Conservation (phyloP, 2,113 vertebrate species). For the Hydrolagus affinis region DNA sequence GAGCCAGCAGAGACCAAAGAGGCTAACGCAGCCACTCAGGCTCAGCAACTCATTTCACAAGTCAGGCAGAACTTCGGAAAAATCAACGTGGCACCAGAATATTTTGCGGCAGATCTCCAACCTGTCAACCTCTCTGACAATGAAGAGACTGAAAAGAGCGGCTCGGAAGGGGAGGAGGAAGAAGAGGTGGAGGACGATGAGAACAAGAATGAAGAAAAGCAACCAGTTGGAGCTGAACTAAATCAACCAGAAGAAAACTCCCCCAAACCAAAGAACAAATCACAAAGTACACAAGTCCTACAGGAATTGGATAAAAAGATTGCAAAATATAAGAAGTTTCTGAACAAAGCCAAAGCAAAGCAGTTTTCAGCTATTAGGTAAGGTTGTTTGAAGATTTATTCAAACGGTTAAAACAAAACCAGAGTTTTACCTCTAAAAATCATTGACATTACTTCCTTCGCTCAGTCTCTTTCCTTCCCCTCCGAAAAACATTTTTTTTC, state of each 20-base stretch:
- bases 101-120: constrained; percentile 78
- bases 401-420: not conserved
- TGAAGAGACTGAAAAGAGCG: constrained; percentile 41
- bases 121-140: constrained; percentile 74
- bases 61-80: constrained; percentile 89
- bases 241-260: not conserved
- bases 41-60: constrained; percentile 65
- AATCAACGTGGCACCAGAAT: constrained; percentile 81
- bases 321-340: constrained; percentile 81
- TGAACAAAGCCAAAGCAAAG: constrained; percentile 85
- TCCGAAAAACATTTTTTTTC: too few relatives aligned
- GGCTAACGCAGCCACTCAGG: constrained; percentile 45
- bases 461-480: not conserved
- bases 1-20: constrained; percentile 8
- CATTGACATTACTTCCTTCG: not conserved
- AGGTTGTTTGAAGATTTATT: constrained; percentile 16
- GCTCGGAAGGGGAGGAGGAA: not conserved
- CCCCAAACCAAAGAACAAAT: constrained; percentile 36
- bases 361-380: constrained; percentile 91
- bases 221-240: not conserved
- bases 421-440: not conserved
- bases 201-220: constrained; percentile 24
- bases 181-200: constrained; percentile 23
- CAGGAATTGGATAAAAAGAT: constrained; percentile 83
- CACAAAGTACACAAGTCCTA: constrained; percentile 55